Conservation (phyloP, 2,113 vertebrate species). For the Pan troglodytes region DNA sequence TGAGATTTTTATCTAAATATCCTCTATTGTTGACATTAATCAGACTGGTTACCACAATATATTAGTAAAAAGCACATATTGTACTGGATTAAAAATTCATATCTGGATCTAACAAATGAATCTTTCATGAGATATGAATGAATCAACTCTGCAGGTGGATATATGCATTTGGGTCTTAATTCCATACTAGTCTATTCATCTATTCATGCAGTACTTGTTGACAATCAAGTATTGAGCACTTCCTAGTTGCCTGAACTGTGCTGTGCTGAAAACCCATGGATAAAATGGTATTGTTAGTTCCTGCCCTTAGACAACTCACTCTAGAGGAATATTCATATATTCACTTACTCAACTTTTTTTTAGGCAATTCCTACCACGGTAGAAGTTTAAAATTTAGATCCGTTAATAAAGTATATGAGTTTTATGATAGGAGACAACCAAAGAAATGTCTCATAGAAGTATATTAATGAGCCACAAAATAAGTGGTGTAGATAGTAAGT, state of each 20-base stretch:
- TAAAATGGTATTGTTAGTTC: not conserved
- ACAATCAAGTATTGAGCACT: not conserved
- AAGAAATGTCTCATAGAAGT: not conserved
- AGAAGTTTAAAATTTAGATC: conserved; percentile 21
- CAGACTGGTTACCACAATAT: not conserved
- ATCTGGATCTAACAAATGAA: not conserved
- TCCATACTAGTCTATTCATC: not conserved
- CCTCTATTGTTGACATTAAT: not conserved
- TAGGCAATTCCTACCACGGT: not conserved
- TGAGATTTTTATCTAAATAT: not conserved
- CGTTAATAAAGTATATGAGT: conserved; percentile 21
- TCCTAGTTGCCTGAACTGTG: not conserved
- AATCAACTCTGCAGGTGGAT: not conserved
- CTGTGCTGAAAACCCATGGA: not conserved
- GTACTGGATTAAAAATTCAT: not conserved
- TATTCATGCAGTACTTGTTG: not conserved
- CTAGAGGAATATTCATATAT: not conserved
- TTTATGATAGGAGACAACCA: not conserved
- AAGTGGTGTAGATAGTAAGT: not conserved
- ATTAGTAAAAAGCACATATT: not conserved
- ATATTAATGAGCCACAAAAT: not conserved
- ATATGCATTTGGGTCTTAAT: not conserved
- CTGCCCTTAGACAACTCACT: not conserved
- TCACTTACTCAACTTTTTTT: not conserved
- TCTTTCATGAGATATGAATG: not conserved